These are phyloP conservation scores for Lottia gigantea DNA, from an alignment of 2,888 invertebrate species.

Conservation along the genomic window DNA sequence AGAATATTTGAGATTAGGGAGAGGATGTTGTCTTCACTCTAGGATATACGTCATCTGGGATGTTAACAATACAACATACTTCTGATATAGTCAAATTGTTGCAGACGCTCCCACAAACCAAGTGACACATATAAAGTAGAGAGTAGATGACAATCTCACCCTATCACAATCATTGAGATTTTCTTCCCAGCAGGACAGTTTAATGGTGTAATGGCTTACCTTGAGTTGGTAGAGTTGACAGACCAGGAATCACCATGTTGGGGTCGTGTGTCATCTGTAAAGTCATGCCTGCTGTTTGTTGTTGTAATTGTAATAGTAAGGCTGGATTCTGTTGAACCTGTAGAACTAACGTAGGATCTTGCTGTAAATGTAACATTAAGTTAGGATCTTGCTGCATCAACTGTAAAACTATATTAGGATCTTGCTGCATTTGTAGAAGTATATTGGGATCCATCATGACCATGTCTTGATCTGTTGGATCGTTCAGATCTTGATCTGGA, in stretches of 20 bases:
- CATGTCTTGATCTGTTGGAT: background rate
- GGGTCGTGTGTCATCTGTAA: constrained; percentile 15
- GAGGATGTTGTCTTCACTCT: no score
- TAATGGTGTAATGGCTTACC: background rate
- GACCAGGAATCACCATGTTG: background rate
- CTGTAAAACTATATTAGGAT: background rate
- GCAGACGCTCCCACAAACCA: no score
- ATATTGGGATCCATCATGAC: background rate
- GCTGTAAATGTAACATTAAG: constrained; percentile 12
- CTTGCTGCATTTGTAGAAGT: background rate
- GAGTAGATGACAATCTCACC: no score
- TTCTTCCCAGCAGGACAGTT: no score
- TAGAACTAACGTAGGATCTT: constrained; percentile 16
- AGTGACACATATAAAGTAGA: no score
- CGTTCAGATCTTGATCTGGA: background rate
- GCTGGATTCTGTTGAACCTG: constrained; percentile 17
- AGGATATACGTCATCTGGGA: no score
- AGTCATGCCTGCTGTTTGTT: constrained; percentile 7
- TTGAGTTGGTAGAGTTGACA: background rate
- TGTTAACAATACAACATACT: no score
- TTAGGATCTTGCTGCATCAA: constrained; percentile 1
- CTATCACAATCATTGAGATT: no score
- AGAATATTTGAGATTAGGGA: no score
- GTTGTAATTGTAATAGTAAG: constrained; percentile 2
- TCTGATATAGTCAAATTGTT: no score